These are phyloP conservation scores for Smutsia temminckii DNA, from an alignment of 2,797 vertebrate species.

Conservation along the genomic window DNA sequence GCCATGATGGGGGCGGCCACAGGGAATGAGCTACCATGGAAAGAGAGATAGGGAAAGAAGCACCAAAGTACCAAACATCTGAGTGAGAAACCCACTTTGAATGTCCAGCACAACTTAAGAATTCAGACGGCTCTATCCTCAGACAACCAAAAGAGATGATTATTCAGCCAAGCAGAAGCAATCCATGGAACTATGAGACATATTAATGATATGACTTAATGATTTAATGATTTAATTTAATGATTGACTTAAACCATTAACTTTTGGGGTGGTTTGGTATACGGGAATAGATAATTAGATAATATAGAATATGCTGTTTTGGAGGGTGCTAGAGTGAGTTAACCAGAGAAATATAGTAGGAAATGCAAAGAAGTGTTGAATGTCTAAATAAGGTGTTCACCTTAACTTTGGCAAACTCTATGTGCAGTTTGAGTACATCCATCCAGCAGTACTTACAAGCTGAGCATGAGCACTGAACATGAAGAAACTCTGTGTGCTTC, in stretches of 20 bases:
- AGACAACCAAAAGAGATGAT: not conserved
- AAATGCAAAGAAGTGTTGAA: not conserved
- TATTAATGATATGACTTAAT: not conserved
- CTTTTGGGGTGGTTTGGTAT: not conserved
- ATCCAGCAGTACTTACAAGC: not conserved
- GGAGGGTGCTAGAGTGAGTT: not conserved
- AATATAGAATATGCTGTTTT: not conserved
- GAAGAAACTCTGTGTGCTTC: not conserved
- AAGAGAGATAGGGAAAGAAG: not conserved
- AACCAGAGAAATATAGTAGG: not conserved
- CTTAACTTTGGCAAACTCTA: not conserved
- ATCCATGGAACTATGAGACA: not conserved
- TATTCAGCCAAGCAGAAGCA: not conserved
- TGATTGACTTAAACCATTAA: not conserved
- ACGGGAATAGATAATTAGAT: not conserved
- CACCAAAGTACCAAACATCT: not conserved
- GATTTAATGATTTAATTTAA: too few species aligned
- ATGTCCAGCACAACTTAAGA: not conserved
- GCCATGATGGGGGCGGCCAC: accelerated
- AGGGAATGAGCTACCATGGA: not conserved
- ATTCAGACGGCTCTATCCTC: not conserved
- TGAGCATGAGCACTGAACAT: not conserved
- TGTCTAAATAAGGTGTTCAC: not conserved
- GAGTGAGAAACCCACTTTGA: not conserved
- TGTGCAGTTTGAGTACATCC: not conserved